Evolutionary conservation across 1,140 invertebrate genomes (phyloP).

Genomic region (Daktulosphaira vitifoliae): DNA sequence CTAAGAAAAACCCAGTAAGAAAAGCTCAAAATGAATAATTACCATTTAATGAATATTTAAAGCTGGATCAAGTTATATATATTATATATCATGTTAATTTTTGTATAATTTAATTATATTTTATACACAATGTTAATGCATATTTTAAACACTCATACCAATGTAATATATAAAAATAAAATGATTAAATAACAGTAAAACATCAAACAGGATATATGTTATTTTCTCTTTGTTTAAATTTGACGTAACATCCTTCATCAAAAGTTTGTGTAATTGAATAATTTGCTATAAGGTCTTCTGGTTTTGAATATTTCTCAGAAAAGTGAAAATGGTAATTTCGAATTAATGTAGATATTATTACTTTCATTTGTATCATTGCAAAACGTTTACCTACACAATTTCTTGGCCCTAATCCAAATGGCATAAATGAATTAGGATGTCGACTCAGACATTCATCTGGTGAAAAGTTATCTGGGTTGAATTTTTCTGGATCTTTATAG

Average conservation of each 20-base stretch:
- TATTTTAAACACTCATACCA: too few relatives aligned
- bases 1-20: too few relatives aligned
- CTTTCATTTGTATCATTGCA: neutral
- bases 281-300: neutral
- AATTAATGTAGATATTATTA: neutral
- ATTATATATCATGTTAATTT: too few relatives aligned
- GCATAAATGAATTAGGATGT: neutral
- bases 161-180: too few relatives aligned
- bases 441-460: constrained; percentile 46
- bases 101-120: too few relatives aligned
- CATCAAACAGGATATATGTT: too few relatives aligned
- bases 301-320: neutral
- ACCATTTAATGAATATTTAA: too few relatives aligned
- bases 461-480: constrained; percentile 47
- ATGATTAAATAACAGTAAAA: too few relatives aligned
- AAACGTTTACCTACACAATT: neutral
- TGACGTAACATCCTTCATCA: neutral
- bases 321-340: neutral
- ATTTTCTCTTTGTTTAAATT: neutral
- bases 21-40: too few relatives aligned
- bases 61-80: too few relatives aligned
- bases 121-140: too few relatives aligned
- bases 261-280: neutral
- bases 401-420: neutral
- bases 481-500: neutral